Evolutionary conservation across 2,888 invertebrate genomes (phyloP), one percentile per base, ranked within the genome.

Genomic region (Malthinus seriepunctatus): DNA sequence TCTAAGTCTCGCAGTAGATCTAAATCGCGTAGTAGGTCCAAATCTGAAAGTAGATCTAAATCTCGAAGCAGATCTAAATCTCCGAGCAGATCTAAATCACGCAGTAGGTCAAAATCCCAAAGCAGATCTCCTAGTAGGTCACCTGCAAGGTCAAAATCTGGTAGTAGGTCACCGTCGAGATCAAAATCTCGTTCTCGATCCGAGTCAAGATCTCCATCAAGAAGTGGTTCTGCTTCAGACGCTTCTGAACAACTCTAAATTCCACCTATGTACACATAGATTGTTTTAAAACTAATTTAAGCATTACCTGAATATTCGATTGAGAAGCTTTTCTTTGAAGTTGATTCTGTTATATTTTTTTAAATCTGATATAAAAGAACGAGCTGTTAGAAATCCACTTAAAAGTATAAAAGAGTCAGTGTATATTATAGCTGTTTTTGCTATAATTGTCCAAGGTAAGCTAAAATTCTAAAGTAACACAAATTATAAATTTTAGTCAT

Each of bases 331-430:
- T 60, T 78, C 78, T 66, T 78, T 80, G 50, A 84, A 73, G 62
- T 82, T 79, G 56, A 85, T 81, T 1, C 78, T 78, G 9, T 81
- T 80, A 66, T 79, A 80, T 56, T 73, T 79, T 54, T 83, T 80
- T 32, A 85, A 73, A 61, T 84, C 84, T 60, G 79, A 77, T 1
- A 85, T 72, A 0, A 86, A 75, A 45, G 82, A 80, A 71, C 81
- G 78, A 0, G 84, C 82, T 66, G 83, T 83, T 11, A 86, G 70
- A 56, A 85, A 81, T 1, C 86, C 86, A 63, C 86, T 86, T 10
- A 86, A 75, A 57, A 85, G 79, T 10, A 86, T 75, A 67, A 86
- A 86, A 45, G 83, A 81, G 71, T 86, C 86, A 0, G 86, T 86
- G 71, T 86, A 86, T 11, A 86, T 75, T 10, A 85, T 84, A 0